These are phyloP conservation scores for Macrochelys suwanniensis DNA, from an alignment of 2,797 vertebrate species.

Conservation along the genomic window DNA sequence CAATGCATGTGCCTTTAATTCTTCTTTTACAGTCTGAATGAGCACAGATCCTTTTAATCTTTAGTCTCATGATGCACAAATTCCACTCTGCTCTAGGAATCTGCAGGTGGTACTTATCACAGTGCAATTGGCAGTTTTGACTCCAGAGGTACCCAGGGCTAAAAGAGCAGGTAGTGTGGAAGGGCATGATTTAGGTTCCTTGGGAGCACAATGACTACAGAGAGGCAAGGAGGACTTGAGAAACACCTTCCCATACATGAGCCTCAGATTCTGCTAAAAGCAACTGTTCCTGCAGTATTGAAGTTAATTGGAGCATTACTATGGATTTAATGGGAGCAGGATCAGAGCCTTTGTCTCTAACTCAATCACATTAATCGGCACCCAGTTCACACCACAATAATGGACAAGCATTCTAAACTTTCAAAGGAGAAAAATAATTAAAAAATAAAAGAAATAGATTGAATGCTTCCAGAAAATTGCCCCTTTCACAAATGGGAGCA, in stretches of 20 bases:
- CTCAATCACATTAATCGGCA: not conserved
- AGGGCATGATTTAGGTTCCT: fast-evolving
- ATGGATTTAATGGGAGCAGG: not conserved
- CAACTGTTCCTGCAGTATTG: not conserved
- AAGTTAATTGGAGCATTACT: not conserved
- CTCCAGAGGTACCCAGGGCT: not conserved
- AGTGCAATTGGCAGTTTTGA: not conserved
- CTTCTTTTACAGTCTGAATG: not conserved
- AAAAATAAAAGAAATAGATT: not conserved
- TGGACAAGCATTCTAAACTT: not conserved
- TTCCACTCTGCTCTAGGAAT: fast-evolving
- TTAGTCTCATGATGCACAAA: not conserved
- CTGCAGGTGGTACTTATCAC: fast-evolving
- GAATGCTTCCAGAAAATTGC: not conserved
- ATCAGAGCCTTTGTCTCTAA: not conserved
- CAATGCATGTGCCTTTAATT: not conserved
- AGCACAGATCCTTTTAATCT: not conserved
- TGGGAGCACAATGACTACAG: not conserved
- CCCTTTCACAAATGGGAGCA: not conserved
- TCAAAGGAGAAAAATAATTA: not conserved
- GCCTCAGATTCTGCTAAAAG: not conserved
- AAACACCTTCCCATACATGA: not conserved
- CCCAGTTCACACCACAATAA: not conserved
- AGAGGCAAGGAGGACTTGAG: not conserved
- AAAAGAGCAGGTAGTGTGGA: fast-evolving